phyloP scores from a whole-genome alignment of 2,113 vertebrate species.

The Dromiciops gliroides region DNA sequence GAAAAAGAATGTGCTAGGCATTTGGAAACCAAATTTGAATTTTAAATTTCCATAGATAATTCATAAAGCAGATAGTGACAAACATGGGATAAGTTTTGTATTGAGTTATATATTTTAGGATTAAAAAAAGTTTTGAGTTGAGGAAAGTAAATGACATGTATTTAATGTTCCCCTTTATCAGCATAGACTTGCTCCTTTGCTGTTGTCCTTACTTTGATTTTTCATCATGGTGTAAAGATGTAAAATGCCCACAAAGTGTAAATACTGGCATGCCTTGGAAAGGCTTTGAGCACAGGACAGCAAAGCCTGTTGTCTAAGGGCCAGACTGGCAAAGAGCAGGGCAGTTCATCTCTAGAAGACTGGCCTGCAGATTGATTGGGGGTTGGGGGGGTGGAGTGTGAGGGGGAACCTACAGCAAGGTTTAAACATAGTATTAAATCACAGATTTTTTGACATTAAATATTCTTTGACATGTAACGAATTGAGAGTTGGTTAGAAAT shows the following conservation, averaged over 20 bases:
- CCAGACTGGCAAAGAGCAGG: not conserved
- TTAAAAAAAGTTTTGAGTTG: slow-evolving; percentile 3
- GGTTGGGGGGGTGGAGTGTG: not conserved
- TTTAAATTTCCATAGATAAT: slow-evolving; percentile 40
- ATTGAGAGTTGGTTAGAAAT: not conserved
- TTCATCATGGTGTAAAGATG: not conserved
- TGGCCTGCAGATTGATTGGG: not conserved
- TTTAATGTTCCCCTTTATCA: not conserved
- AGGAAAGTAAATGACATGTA: not conserved
- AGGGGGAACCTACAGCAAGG: not conserved
- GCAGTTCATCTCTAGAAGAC: not conserved
- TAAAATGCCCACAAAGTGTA: not conserved
- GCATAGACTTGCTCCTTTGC: not conserved
- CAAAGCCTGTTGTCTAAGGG: not conserved
- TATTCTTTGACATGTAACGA: not conserved
- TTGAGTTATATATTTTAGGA: not conserved
- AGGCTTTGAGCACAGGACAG: not conserved
- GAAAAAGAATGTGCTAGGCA: slow-evolving; percentile 2
- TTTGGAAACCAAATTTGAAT: slow-evolving; percentile 20
- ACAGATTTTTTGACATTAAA: not conserved
- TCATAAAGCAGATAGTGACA: not conserved
- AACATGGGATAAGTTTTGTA: slow-evolving; percentile 19
- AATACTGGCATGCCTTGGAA: not conserved
- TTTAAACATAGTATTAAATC: not conserved
- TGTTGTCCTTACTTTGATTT: not conserved